Conservation (phyloP, 2,888 invertebrate genomes). For the Automeris io region DNA sequence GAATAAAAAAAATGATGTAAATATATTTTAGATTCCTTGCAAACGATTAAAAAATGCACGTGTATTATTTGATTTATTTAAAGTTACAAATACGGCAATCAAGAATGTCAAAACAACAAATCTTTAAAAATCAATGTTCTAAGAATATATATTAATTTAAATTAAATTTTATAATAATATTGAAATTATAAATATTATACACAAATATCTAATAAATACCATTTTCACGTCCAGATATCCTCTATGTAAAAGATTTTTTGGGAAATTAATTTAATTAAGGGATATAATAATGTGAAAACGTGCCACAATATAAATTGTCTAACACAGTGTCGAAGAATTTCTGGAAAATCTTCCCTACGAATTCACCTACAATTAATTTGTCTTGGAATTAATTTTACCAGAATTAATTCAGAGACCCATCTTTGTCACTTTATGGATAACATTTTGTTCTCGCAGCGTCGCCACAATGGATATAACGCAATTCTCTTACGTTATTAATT, state of each 20-base stretch:
- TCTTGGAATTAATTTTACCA: slow-evolving; percentile 29
- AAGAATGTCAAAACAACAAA: too few species aligned
- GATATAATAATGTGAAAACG: slow-evolving; percentile 12
- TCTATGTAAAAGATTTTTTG: background rate
- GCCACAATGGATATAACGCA: slow-evolving; percentile 33
- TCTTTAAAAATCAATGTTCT: too few species aligned
- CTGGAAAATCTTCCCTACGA: slow-evolving; percentile 27
- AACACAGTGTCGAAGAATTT: slow-evolving; percentile 24
- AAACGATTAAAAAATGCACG: too few species aligned
- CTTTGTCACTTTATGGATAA: slow-evolving; percentile 38
- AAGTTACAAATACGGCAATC: too few species aligned
- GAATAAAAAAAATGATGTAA: too few species aligned
- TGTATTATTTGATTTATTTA: too few species aligned
- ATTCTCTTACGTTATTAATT: slow-evolving; percentile 35
- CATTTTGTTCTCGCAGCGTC: slow-evolving; percentile 46
- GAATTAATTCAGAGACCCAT: slow-evolving; percentile 40
- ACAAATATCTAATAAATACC: background rate
- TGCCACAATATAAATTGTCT: slow-evolving; percentile 17
- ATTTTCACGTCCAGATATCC: background rate
- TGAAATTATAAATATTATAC: too few species aligned
- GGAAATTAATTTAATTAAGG: background rate
- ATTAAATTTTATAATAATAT: too few species aligned
- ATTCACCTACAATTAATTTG: slow-evolving; percentile 28
- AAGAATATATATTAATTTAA: too few species aligned
- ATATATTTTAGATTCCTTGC: too few species aligned